A percentile compares a stretch with the other conserved stretches of the same genome.
phyloP scores from a whole-genome alignment of 2,888 invertebrate genomes.

The Stegana nigrithorax region DNA sequence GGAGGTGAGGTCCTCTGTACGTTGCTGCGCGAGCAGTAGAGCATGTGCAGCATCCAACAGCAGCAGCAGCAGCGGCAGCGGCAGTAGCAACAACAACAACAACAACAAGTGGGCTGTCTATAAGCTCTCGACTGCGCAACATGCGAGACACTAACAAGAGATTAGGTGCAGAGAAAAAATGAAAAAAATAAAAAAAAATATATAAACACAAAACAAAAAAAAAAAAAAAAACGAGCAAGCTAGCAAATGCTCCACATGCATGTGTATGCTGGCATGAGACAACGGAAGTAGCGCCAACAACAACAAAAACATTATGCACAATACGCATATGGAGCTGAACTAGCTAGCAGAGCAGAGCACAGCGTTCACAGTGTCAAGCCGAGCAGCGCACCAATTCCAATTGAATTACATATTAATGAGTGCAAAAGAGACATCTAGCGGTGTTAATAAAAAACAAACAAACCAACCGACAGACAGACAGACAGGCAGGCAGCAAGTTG shows the following conservation, averaged over 20 bases:
- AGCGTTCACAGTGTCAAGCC: conserved; percentile 9
- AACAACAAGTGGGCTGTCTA: no score
- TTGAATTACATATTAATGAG: conserved; percentile 54
- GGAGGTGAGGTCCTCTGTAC: no score
- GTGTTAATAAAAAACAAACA: conserved; percentile 54
- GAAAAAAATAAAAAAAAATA: no score
- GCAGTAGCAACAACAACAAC: not conserved
- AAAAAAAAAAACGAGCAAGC: no score
- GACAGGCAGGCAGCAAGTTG: no score
- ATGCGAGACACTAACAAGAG: conserved; percentile 53
- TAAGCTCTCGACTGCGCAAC: no score
- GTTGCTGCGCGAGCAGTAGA: conserved; percentile 43
- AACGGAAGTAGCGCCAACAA: conserved; percentile 27
- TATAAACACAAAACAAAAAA: no score
- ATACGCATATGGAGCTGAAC: not conserved
- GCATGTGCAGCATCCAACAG: not conserved
- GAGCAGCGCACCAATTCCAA: conserved; percentile 42
- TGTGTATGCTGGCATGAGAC: no score
- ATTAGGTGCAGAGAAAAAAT: conserved; percentile 55
- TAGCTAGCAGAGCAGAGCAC: not conserved
- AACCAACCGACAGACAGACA: conserved; percentile 21
- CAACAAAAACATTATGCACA: conserved; percentile 11
- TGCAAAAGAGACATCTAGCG: conserved; percentile 59
- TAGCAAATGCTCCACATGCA: no score
- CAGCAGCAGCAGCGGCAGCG: conserved; percentile 21